Evolutionary conservation across 2,797 vertebrate genomes (phyloP).

Genomic region (Myripristis murdjan): DNA sequence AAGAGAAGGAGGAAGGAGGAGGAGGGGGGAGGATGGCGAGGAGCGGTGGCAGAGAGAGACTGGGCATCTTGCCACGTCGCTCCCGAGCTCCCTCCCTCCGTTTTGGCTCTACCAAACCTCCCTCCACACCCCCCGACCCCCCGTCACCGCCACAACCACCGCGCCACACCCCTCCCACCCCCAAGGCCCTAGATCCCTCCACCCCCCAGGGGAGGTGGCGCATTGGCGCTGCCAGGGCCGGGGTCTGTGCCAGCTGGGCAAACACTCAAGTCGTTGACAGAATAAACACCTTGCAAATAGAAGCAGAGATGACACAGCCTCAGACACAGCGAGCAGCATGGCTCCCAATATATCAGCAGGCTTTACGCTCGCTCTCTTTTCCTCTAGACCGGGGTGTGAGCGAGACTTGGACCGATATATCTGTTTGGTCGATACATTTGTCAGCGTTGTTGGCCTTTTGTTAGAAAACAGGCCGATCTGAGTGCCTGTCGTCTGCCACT

Average conservation of each 20-base stretch:
- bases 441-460: too few relatives aligned
- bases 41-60: conserved; percentile 21
- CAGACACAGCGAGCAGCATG: conserved; percentile 47
- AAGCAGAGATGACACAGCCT: conserved; percentile 71
- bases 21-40: conserved; percentile 2
- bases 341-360: conserved; percentile 53
- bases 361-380: background rate
- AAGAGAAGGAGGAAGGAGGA: conserved; percentile 11
- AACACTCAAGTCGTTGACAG: conserved; percentile 82
- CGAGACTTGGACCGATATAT: background rate
- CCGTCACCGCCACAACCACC: too few relatives aligned
- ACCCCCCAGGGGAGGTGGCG: conserved; percentile 49
- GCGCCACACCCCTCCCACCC: background rate
- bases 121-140: conserved; percentile 7
- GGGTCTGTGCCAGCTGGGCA: conserved; percentile 78
- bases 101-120: conserved; percentile 35
- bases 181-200: conserved; percentile 56
- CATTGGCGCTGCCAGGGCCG: conserved; percentile 71
- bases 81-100: conserved; percentile 31
- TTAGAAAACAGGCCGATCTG: too few relatives aligned
- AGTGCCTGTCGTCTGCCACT: too few relatives aligned
- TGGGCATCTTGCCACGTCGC: conserved; percentile 61
- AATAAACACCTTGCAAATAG: conserved; percentile 83
- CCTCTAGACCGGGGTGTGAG: background rate
- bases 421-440: background rate